Percentiles rank a stretch among this genome's conserved stretches.
These are phyloP conservation scores for Leucopsar rothschildi DNA, from an alignment of 2,113 vertebrate species.

Conservation along the genomic window DNA sequence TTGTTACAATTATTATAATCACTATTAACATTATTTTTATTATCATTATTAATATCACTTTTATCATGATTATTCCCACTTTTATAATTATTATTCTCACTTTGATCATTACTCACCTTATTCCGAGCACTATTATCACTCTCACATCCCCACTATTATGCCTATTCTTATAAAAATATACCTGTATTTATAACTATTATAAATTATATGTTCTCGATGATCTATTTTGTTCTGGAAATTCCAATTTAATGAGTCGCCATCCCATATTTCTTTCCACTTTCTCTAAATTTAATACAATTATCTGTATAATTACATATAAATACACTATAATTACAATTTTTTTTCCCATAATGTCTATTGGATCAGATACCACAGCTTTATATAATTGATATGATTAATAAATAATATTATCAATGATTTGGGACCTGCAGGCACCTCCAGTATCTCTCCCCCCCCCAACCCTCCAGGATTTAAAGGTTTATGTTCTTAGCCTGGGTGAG, in stretches of 20 bases:
- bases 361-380: neutral
- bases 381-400: neutral
- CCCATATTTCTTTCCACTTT: neutral
- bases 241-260: neutral
- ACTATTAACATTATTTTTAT: neutral
- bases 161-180: neutral
- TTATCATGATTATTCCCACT: neutral
- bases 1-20: neutral
- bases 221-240: neutral
- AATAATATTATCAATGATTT: neutral
- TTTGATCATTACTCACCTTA: neutral
- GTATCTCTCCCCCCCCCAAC: neutral
- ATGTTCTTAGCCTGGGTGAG: conserved; percentile 34
- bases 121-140: neutral
- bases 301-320: neutral
- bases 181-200: neutral
- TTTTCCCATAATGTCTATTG: neutral
- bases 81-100: neutral
- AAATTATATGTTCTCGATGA: neutral
- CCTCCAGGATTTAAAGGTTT: conserved; percentile 44
- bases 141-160: neutral
- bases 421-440: neutral
- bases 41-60: neutral
- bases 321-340: neutral
- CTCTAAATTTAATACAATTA: neutral